Evolutionary conservation across 2,888 invertebrate genomes (phyloP).

Genomic region (Empis stercorea): DNA sequence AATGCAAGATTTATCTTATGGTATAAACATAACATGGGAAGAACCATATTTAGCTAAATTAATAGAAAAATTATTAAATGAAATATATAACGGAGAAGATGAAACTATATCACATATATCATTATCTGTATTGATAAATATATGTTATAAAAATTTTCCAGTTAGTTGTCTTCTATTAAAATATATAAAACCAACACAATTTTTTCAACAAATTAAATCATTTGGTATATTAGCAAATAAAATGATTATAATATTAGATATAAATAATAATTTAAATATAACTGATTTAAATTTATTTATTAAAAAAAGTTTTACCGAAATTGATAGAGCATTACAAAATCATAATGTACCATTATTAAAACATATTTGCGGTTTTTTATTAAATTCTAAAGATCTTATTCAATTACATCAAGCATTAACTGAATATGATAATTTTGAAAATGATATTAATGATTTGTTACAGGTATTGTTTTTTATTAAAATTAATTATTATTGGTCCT

Average conservation of each 20-base stretch:
- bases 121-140: slow-evolving; percentile 60
- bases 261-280: slow-evolving; percentile 25
- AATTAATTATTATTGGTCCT: too few species aligned
- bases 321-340: slow-evolving; percentile 25
- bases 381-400: slow-evolving; percentile 24
- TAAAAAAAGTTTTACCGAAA: slow-evolving; percentile 26
- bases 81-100: slow-evolving; percentile 42
- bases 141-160: slow-evolving; percentile 65
- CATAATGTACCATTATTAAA: slow-evolving; percentile 30
- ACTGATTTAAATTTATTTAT: slow-evolving; percentile 27
- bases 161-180: slow-evolving; percentile 60
- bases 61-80: slow-evolving; percentile 52
- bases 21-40: slow-evolving; percentile 67
- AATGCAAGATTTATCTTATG: slow-evolving; percentile 59
- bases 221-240: slow-evolving; percentile 31
- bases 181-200: slow-evolving; percentile 44
- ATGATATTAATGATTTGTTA: slow-evolving; percentile 26
- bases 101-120: slow-evolving; percentile 32
- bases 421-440: slow-evolving; percentile 23
- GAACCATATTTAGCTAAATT: slow-evolving; percentile 58
- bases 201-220: slow-evolving; percentile 26
- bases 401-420: slow-evolving; percentile 28
- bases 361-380: slow-evolving; percentile 29
- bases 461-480: slow-evolving; percentile 18
- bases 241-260: slow-evolving; percentile 31